These are phyloP conservation scores for Lontra canadensis DNA, from an alignment of 2,113 vertebrate species.

Conservation along the genomic window DNA sequence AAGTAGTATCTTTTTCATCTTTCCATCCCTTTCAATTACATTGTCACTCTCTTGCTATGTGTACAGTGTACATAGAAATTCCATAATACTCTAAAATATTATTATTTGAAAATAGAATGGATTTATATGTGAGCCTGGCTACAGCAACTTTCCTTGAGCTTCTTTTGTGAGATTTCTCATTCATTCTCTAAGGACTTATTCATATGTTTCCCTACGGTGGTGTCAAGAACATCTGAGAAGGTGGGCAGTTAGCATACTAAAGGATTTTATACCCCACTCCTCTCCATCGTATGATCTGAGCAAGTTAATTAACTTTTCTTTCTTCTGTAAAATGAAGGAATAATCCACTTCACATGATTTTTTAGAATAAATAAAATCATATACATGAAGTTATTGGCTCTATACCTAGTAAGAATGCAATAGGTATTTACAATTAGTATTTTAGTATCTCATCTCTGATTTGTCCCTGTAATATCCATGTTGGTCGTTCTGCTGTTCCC, in stretches of 20 bases:
- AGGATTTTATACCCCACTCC: neutral
- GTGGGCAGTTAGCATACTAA: neutral
- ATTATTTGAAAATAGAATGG: neutral
- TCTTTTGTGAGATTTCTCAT: neutral
- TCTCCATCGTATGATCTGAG: neutral
- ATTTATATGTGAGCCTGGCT: neutral
- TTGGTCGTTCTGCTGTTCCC: neutral
- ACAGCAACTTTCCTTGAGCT: neutral
- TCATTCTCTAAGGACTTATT: neutral
- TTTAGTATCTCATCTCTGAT: neutral
- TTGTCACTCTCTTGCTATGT: neutral
- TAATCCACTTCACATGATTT: neutral
- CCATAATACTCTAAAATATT: neutral
- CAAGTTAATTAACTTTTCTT: neutral
- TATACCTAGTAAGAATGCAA: neutral
- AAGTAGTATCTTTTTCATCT: neutral
- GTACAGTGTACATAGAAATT: neutral
- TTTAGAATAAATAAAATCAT: neutral
- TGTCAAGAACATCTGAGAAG: neutral
- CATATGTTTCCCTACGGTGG: neutral
- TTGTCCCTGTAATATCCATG: neutral
- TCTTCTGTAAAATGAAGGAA: neutral
- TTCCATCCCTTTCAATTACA: neutral
- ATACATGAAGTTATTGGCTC: neutral
- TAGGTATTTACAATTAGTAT: neutral